Evolutionary conservation across 2,113 vertebrate species (phyloP), one percentile per base, ranked within the genome.

Genomic region (Hemibagrus wyckioides): DNA sequence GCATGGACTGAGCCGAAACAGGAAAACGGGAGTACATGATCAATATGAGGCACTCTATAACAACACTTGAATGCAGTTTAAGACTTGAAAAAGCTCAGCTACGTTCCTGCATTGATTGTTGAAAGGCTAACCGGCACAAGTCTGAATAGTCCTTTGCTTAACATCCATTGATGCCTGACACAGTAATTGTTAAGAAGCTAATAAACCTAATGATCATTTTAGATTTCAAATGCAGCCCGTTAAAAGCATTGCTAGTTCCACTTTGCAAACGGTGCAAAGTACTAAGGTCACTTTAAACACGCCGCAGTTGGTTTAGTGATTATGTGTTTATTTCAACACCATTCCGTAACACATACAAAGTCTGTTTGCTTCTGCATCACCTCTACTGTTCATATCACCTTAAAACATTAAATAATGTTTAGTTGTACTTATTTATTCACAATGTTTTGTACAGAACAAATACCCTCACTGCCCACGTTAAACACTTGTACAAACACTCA

Each of bases 11-110:
- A 75, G 85, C 67, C 50, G 23, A 39, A 61, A 57, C n/a, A 86
- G 23, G 67, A 86, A 85, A 88, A 87, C 61, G 82, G 85, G 56
- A 85, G 73, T 21, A 80, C 83, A 48, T 9, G 85, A 92, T 92
- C 89, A 88, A 92, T 91, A 91, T 36, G 73, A 82, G 11, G n/a
- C 50, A 50, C 83, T 89, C 82, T 76, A 44, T 83, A 48, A 57
- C 76, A 82, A 85, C 86, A 69, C 71, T 85, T 87, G 63, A 90
- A 82, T 79, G 56, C 19, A 85, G 83, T 86, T 79, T 80, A 56
- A 50, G 36, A 75, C 50, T 41, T 80, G 61, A 80, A 82, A 84
- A 80, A 85, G 84, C 81, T 83, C 44, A 41, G 76, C 67, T 81
- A 44, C 41, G 33, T 87, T 84, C 73, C 44, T 25, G 21, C 52